Conservation (phyloP, 1,140 invertebrate species). For the Lasaia peninsularis region DNA sequence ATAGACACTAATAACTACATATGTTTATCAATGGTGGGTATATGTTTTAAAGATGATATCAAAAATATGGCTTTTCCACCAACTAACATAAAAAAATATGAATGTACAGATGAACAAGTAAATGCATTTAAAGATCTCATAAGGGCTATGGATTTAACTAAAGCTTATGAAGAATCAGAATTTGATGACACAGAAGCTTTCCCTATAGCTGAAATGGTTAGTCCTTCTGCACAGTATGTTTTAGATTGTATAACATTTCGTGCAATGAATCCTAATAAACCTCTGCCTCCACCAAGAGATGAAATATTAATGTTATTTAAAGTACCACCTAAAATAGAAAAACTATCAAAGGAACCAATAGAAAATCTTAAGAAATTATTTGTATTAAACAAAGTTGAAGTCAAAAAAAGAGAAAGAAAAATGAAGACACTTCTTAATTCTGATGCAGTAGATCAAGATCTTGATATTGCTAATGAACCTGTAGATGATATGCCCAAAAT, state of each 20-base stretch:
- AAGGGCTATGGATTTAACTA: slow-evolving; percentile 68
- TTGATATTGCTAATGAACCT: neutral
- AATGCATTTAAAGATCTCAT: slow-evolving; percentile 68
- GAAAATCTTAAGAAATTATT: slow-evolving; percentile 61
- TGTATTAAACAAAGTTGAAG: slow-evolving; percentile 55
- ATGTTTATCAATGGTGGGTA: slow-evolving; percentile 58
- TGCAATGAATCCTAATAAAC: slow-evolving; percentile 62
- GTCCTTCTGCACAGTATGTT: slow-evolving; percentile 65
- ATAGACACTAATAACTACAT: slow-evolving; percentile 56
- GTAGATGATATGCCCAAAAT: slow-evolving; percentile 34
- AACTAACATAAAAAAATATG: slow-evolving; percentile 57
- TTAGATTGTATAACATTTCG: slow-evolving; percentile 68
- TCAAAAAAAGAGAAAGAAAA: slow-evolving; percentile 46
- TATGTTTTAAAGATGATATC: slow-evolving; percentile 70
- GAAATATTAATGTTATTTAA: slow-evolving; percentile 69
- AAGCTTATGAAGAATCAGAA: slow-evolving; percentile 57
- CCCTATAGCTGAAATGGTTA: slow-evolving; percentile 60
- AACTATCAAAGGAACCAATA: slow-evolving; percentile 48
- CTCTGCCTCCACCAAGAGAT: slow-evolving; percentile 61
- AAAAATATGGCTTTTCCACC: slow-evolving; percentile 67
- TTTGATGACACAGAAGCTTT: slow-evolving; percentile 69
- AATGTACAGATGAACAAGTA: slow-evolving; percentile 55
- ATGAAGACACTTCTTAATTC: slow-evolving; percentile 7
- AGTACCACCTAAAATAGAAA: slow-evolving; percentile 52
- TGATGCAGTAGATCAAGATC: slow-evolving; percentile 9